Evolutionary conservation across 2,888 invertebrate genomes (phyloP), one percentile per base, ranked within the genome.

Genomic region (Cryptophagus acutangulus): DNA sequence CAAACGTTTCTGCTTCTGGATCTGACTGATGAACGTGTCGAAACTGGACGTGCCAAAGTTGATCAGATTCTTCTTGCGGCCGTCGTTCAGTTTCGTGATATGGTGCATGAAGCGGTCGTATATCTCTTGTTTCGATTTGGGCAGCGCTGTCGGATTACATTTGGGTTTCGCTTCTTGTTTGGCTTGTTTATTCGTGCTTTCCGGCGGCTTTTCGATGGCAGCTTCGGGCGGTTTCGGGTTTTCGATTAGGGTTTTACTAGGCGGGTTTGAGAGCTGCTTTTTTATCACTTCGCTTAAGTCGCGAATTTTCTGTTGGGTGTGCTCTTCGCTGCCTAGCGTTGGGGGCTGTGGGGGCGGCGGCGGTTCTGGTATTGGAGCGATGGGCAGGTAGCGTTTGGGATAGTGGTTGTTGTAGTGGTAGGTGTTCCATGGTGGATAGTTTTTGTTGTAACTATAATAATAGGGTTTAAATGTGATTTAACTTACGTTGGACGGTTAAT

Each of bases 1-100:
- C 8, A 68, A 48, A 2, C 67, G 57, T 45, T 66, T 63, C 41
- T 70, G 65, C 34, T 59, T 61, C 14, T 66, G 59, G 16, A 70
- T 62, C 41, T 65, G 57, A 39, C 61, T 58, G 33, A 70, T 61
- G 10, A 61, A 64, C 20, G 48, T 49, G 43, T 68, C 68, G 44
- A 65, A 67, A 28, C 57, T 59, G 2, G 63, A 52, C 1, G 52
- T 49, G 8, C 53, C 55, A 15, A 58, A 51, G 52, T 62, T 61
- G 2, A 69, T 63, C n/a, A 69, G 52, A 56, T 65, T 66, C 36
- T 59, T 57, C 40, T 63, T 67, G 40, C 58, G 64, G 4, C 57
- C 59, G 36, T 60, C 51, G 46, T 62, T 66, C 36, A 69, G 54
- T 33, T 63, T 66, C 2, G 59, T 58, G 38, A 68, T 61, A 40